A percentile compares a stretch with the other conserved stretches of the same genome.
These are phyloP conservation scores for Scaptomyza montana DNA, from an alignment of 1,140 invertebrate species.

Conservation along the genomic window DNA sequence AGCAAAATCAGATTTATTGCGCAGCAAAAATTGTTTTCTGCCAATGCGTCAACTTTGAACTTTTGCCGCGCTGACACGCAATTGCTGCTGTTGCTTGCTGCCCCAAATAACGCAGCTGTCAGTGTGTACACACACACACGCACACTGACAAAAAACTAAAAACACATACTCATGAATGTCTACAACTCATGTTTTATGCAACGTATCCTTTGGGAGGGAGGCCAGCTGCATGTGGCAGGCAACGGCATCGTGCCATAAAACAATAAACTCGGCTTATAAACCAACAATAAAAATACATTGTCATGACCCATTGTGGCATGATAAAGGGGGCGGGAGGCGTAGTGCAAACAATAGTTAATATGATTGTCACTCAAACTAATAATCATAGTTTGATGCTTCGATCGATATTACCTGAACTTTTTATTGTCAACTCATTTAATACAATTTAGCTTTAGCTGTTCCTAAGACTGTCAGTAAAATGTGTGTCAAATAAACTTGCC, in stretches of 20 bases:
- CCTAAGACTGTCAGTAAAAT: constrained; percentile 46
- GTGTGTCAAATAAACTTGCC: constrained; percentile 31
- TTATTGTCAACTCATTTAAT: constrained; percentile 53
- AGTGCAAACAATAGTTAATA: constrained; percentile 40
- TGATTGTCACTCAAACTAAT: constrained; percentile 37
- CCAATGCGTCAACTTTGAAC: constrained; percentile 50
- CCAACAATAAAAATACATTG: constrained; percentile 30
- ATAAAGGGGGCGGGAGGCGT: background rate
- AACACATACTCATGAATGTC: background rate
- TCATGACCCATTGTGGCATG: constrained; percentile 37
- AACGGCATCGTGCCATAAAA: constrained; percentile 63
- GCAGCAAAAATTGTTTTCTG: constrained; percentile 32
- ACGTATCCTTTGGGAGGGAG: constrained; percentile 50
- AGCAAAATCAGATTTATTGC: constrained; percentile 42
- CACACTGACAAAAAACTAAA: too few relatives aligned
- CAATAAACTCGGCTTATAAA: constrained; percentile 73
- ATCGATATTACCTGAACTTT: constrained; percentile 3
- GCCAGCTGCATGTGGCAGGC: constrained; percentile 42
- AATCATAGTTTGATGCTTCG: constrained; percentile 32
- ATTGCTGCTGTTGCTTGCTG: constrained; percentile 24
- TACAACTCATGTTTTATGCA: constrained; percentile 40
- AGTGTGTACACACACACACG: constrained; percentile 8
- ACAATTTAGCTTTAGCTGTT: constrained; percentile 22
- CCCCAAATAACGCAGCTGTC: constrained; percentile 44
- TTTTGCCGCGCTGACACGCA: constrained; percentile 52